Evolutionary conservation across 2,888 invertebrate genomes (phyloP).

Genomic region (Conchocele bisecta): DNA sequence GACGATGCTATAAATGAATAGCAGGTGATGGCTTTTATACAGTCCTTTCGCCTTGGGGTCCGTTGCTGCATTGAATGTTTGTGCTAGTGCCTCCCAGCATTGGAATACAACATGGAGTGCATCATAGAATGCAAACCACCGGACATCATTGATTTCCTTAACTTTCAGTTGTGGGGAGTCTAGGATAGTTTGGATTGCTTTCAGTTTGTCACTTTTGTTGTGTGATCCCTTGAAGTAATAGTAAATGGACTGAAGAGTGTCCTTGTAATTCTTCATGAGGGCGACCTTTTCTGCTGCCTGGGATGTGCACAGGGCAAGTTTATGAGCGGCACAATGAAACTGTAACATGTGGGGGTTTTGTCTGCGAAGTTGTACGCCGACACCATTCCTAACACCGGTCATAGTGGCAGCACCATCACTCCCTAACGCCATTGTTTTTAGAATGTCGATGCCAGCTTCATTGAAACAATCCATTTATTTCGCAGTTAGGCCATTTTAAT

Average conservation of each 20-base stretch:
- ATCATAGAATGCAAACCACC: conserved; percentile 17
- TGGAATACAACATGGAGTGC: conserved; percentile 1
- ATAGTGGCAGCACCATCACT: neutral
- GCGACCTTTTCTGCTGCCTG: conserved; percentile 10
- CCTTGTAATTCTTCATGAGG: conserved; percentile 11
- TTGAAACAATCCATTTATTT: neutral
- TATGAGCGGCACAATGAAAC: conserved; percentile 24
- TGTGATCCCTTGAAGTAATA: conserved; percentile 1
- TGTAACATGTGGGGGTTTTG: conserved; percentile 3
- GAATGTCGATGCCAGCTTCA: conserved; percentile 5
- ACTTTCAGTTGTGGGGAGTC: conserved; percentile 21
- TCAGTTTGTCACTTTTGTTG: neutral
- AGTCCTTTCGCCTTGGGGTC: conserved; percentile 6
- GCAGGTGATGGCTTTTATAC: conserved; percentile 4
- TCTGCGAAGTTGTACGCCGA: neutral
- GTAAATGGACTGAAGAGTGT: conserved; percentile 12
- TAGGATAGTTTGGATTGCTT: conserved; percentile 7
- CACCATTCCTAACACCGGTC: conserved; percentile 2
- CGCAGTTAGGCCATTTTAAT: too few species aligned
- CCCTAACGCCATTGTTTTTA: neutral
- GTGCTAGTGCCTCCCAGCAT: conserved; percentile 20
- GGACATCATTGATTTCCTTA: conserved; percentile 14
- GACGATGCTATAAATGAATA: conserved; percentile 11
- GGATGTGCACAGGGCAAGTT: conserved; percentile 7
- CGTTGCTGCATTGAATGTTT: conserved; percentile 14